Evolutionary conservation across 2,888 invertebrate genomes (phyloP), one percentile per base, ranked within the genome.

Genomic region (Trichopoda pennipes): DNA sequence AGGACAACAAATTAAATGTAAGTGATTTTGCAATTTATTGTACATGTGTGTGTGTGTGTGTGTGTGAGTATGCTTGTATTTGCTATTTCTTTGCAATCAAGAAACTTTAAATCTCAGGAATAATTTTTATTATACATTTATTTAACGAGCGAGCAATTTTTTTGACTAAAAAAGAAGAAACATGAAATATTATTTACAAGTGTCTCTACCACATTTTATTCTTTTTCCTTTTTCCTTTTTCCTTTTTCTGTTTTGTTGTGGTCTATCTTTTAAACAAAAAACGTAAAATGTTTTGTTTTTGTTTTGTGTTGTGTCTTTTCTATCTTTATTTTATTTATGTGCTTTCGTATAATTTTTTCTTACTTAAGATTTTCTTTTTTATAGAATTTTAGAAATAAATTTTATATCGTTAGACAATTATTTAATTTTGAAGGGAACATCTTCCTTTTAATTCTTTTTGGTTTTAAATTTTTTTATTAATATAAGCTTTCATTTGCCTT

Each of bases 1-100:
- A 78, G 78, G 77, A 83, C 78, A 83, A 83, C 74, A 81, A 63
- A 78, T 78, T 75, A 80, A 84, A 78, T 64, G 83, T 84, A 83
- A 84, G 84, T 84, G 78, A 81, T 83, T 84, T 83, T 76, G 56
- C 44, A 64, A 81, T 84, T 49, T 80, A 80, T 61, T 79, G 64
- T 75, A n/a, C 32, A 19, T 16, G 14, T 66, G 21, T 17, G 47
- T 64, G 51, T 49, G 23, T 23, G 17, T 66, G 44, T 14, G 17
- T 58, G 51, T 17, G 21, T 38, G 42, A 4, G 6, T 10, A 10
- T 38, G 32, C 32, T 0, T 55, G 19, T 61, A 3, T 56, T 8
- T n/a, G 21, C n/a, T 7, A 44, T 63, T 23, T 17, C 1, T 14
- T 44, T 69, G 32, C 17, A 60, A 55, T 51, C 35, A 53, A 28